Conservation (phyloP, 2,113 vertebrate genomes). For the Chaenogobius annularis region DNA sequence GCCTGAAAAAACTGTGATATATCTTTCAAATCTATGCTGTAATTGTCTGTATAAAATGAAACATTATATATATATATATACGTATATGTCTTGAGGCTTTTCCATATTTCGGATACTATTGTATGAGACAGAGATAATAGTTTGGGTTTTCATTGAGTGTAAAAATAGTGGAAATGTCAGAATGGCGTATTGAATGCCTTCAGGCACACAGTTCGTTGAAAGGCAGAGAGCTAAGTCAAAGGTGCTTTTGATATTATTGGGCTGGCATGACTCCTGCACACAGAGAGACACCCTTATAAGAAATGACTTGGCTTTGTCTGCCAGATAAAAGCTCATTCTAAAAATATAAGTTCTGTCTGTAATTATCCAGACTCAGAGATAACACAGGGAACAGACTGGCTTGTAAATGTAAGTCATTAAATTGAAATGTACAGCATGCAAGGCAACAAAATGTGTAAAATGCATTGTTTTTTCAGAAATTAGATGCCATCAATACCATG, state of each 20-base stretch:
- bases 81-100: not conserved
- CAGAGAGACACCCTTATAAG: not conserved
- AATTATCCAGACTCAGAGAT: no score
- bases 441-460: no score
- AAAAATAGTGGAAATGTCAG: constrained; percentile 53
- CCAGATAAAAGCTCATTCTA: not conserved
- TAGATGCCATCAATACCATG: no score
- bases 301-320: not conserved
- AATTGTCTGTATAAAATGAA: not conserved
- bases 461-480: no score
- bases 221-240: constrained; percentile 49
- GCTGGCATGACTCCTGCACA: not conserved
- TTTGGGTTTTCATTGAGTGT: not conserved
- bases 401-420: no score
- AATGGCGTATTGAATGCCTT: constrained; percentile 17
- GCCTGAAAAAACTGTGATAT: not conserved
- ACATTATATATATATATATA: not conserved
- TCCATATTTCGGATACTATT: not conserved
- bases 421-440: no score
- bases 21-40: not conserved
- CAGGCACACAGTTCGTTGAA: constrained; percentile 40
- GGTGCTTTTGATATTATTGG: constrained; percentile 26
- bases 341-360: no score
- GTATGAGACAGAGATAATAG: not conserved
- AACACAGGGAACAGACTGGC: no score